Evolutionary conservation across 2,888 invertebrate genomes (phyloP), one percentile per base, ranked within the genome.

Genomic region (Conops quadrifasciatus): DNA sequence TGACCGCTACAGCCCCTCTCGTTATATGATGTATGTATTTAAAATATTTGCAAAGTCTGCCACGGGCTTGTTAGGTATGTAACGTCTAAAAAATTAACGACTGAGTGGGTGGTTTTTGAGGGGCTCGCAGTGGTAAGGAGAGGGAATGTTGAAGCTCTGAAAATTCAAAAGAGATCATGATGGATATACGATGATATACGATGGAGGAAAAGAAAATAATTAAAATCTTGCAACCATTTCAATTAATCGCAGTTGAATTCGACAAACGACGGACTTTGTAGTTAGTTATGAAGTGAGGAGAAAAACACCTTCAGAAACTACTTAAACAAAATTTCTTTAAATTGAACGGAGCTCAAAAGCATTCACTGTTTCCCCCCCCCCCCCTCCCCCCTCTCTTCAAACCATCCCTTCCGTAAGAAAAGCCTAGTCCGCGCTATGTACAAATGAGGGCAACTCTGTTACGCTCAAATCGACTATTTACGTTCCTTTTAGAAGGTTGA

Each of bases 271-370:
- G 21, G n/a, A 21, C 24, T 24, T 56, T 21, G n/a, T n/a, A 56
- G 53, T 56, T 56, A 56, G 21, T 56, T 56, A 56, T 9, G 15
- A 56, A 56, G 53, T 56, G 21, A 36, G 4, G 53, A 56, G 24
- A 24, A 56, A 21, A 56, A 24, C 53, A 24, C 53, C 53, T n/a
- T 21, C 21, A 13, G 15, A 36, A 60, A 62, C 28, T 21, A 62
- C 62, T 43, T 36, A 36, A 62, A 62, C 21, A 43, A 43, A 62
- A 36, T 43, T 62, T 36, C 36, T 21, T 62, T 62, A 21, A 62
- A 62, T 62, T 62, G 45, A 62, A 62, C 36, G 4, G 5, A 36
- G 36, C 36, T 36, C 36, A 36, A 36, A 36, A 36, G 5, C 36
- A 36, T 36, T 36, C 9, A 36, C 36, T 9, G 36, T 9, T 4